Conservation (phyloP, 2,113 vertebrate species). For the Pseudolaguvia tuberculata region DNA sequence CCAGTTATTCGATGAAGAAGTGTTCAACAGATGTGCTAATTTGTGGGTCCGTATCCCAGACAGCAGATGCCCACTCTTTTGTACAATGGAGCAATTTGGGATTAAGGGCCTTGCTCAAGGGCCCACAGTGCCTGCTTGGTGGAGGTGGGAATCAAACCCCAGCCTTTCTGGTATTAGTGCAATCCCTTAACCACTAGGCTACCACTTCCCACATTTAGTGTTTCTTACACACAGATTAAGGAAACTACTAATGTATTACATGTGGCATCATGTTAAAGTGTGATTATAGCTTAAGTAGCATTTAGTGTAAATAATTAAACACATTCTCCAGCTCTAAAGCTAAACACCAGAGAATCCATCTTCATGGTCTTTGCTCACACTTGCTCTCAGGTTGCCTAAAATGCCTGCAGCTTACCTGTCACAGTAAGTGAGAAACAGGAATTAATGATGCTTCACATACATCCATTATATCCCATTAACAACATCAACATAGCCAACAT, state of each 20-base stretch:
- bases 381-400: constrained; percentile 41
- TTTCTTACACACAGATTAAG: background rate
- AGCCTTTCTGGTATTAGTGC: too few relatives aligned
- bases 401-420: constrained; percentile 52
- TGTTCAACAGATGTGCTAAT: too few relatives aligned
- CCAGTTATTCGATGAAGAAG: too few relatives aligned
- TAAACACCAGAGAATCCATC: background rate
- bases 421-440: constrained; percentile 38
- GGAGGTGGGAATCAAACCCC: too few relatives aligned
- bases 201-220: too few relatives aligned
- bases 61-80: too few relatives aligned
- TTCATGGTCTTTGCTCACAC: constrained; percentile 50
- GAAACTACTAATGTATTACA: background rate
- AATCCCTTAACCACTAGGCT: too few relatives aligned
- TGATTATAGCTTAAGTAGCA: constrained; percentile 5
- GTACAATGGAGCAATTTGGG: too few relatives aligned
- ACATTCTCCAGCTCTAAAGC: background rate
- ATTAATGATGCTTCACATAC: constrained; percentile 59
- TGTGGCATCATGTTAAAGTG: background rate
- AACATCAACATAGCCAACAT: constrained; percentile 38
- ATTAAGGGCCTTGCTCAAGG: too few relatives aligned
- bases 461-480: constrained; percentile 56
- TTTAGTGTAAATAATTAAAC: constrained; percentile 17
- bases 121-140: too few relatives aligned
- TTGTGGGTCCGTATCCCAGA: too few relatives aligned